Evolutionary conservation across 2,888 invertebrate genomes (phyloP).

Genomic region (Scotopteryx bipunctaria): DNA sequence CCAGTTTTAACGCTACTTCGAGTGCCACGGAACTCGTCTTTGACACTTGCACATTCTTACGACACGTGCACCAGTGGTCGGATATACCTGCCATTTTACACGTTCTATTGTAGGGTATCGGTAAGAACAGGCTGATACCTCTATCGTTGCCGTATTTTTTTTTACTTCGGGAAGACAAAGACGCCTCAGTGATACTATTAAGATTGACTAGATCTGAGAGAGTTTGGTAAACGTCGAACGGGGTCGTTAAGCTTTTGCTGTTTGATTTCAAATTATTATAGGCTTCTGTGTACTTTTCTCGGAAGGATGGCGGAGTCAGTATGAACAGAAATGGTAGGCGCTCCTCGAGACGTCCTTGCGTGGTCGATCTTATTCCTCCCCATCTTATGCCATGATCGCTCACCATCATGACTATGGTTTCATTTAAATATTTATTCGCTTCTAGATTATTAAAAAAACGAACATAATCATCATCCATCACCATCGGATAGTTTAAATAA

Average conservation of each 20-base stretch:
- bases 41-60: constrained; percentile 83
- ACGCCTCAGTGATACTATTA: constrained; percentile 67
- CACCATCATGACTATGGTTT: constrained; percentile 88
- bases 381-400: constrained; percentile 96
- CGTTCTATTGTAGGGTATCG: constrained; percentile 87
- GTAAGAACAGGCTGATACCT: constrained; percentile 90
- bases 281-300: constrained; percentile 83
- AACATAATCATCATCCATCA: constrained; percentile 87
- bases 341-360: constrained; percentile 94
- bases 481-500: constrained; percentile 89
- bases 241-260: constrained; percentile 87
- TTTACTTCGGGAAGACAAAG: constrained; percentile 59
- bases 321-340: constrained; percentile 91
- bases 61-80: constrained; percentile 95
- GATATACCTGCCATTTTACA: constrained; percentile 91
- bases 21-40: constrained; percentile 79
- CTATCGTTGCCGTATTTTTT: constrained; percentile 66
- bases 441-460: constrained; percentile 83
- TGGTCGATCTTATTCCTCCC: constrained; percentile 92
- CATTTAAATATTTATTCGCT: constrained; percentile 80
- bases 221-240: constrained; percentile 93
- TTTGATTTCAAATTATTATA: constrained; percentile 86
- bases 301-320: constrained; percentile 89
- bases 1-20: constrained; percentile 84
- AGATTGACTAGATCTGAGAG: constrained; percentile 86